A percentile compares a stretch with the other conserved stretches of the same genome.
phyloP scores from a whole-genome alignment of 1,140 invertebrate species.

The Lethrus apterus region DNA sequence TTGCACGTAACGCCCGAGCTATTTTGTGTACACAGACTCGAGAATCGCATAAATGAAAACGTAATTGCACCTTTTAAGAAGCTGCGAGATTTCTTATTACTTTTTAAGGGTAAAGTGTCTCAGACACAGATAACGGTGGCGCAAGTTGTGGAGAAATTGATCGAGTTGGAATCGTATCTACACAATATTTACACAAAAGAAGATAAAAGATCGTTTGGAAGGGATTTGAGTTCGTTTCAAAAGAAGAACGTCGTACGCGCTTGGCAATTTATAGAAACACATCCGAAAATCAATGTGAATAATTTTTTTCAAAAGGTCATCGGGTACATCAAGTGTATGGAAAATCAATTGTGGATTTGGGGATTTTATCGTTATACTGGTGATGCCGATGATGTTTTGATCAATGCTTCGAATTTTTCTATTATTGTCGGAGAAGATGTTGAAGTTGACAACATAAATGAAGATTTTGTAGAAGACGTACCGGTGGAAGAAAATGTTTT shows the following conservation, averaged over 20 bases:
- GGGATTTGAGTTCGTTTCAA: constrained; percentile 31
- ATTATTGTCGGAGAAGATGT: neutral
- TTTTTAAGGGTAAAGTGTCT: constrained; percentile 26
- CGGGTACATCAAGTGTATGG: constrained; percentile 36
- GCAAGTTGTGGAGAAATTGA: constrained; percentile 30
- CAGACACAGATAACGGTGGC: constrained; percentile 21
- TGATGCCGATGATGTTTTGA: constrained; percentile 26
- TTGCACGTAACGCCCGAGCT: constrained; percentile 31
- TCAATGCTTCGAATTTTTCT: constrained; percentile 27
- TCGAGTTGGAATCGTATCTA: constrained; percentile 31
- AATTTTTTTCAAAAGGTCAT: constrained; percentile 32
- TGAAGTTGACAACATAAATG: constrained; percentile 15
- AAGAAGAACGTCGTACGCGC: constrained; percentile 34
- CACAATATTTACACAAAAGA: constrained; percentile 21
- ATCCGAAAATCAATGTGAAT: constrained; percentile 35
- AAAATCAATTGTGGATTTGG: constrained; percentile 38
- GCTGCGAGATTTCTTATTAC: constrained; percentile 29
- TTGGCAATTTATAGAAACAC: constrained; percentile 33
- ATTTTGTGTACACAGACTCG: constrained; percentile 32
- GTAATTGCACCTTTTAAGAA: constrained; percentile 35
- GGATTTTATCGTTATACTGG: constrained; percentile 30
- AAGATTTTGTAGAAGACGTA: neutral
- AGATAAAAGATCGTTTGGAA: constrained; percentile 28
- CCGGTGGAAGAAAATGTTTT: constrained; percentile 4
- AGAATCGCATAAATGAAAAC: constrained; percentile 36